Evolutionary conservation across 2,888 invertebrate genomes (phyloP).

Genomic region (Pherbina coryleti): DNA sequence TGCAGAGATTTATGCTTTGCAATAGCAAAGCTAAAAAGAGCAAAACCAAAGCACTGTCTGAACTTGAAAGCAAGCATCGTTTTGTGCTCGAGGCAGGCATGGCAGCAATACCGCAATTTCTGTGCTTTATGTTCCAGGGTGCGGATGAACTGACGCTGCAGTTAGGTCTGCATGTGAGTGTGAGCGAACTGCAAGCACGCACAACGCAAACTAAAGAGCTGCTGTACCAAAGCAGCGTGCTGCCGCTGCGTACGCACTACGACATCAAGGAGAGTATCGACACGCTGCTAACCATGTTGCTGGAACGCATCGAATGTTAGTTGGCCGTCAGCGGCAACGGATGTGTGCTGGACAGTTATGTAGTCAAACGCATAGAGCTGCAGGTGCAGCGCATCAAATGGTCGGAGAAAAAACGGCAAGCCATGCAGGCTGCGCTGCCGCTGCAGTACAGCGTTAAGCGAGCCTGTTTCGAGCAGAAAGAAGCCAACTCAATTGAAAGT

Average conservation of each 20-base stretch:
- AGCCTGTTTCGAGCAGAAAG: background rate
- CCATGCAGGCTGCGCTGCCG: background rate
- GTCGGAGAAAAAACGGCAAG: background rate
- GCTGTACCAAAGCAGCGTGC: background rate
- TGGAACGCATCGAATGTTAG: background rate
- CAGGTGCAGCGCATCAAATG: background rate
- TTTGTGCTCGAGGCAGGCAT: constrained; percentile 3
- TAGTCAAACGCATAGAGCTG: constrained; percentile 9
- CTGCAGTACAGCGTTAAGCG: background rate
- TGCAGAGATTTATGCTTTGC: constrained; percentile 12
- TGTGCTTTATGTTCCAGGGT: background rate
- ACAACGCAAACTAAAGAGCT: background rate
- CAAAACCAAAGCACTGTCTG: background rate
- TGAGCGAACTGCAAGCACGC: background rate
- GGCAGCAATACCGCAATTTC: background rate
- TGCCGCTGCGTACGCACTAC: background rate
- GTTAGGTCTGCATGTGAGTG: background rate
- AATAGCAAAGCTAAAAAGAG: background rate
- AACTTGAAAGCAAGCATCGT: background rate
- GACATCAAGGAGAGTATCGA: constrained; percentile 1
- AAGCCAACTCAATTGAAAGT: background rate
- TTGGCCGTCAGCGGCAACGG: background rate
- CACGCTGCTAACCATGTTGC: constrained; percentile 9
- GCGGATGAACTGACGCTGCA: background rate
- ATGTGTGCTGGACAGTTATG: background rate